phyloP scores from a whole-genome alignment of 2,888 invertebrate species.

The Andrena hattorfiana region DNA sequence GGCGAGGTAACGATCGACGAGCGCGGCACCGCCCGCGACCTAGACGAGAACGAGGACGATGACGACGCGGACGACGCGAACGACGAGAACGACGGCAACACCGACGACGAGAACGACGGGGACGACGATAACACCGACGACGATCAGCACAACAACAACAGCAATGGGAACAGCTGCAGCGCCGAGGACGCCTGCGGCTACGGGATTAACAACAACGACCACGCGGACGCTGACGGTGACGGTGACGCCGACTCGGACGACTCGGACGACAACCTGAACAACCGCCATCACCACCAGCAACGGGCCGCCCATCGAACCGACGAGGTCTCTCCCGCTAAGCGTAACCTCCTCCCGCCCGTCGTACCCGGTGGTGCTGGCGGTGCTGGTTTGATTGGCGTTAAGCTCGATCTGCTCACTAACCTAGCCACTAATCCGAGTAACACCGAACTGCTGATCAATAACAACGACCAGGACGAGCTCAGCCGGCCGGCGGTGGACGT shows the following conservation, averaged over 20 bases:
- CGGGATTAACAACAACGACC: constrained; percentile 79
- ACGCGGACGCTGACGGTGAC: constrained; percentile 80
- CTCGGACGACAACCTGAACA: constrained; percentile 80
- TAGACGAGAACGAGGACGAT: constrained; percentile 81
- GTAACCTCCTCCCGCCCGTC: constrained; percentile 60
- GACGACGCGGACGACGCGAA: constrained; percentile 83
- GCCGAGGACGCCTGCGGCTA: constrained; percentile 83
- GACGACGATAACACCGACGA: constrained; percentile 74
- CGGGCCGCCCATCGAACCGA: constrained; percentile 52
- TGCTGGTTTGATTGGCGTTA: constrained; percentile 65
- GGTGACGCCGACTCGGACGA: constrained; percentile 78
- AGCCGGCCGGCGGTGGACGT: constrained; percentile 3
- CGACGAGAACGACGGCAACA: constrained; percentile 83
- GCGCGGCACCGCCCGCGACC: constrained; percentile 50
- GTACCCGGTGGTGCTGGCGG: constrained; percentile 56
- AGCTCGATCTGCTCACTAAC: constrained; percentile 77
- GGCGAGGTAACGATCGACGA: constrained; percentile 78
- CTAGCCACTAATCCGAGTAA: constrained; percentile 80
- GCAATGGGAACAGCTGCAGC: constrained; percentile 85
- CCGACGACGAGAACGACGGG: constrained; percentile 74
- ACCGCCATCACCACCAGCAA: constrained; percentile 67
- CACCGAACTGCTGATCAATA: constrained; percentile 79
- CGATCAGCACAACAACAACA: constrained; percentile 86
- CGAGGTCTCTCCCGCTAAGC: constrained; percentile 68
- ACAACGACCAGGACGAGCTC: constrained; percentile 74